Base-by-base conservation (phyloP, 2,113 vertebrate species). In the Mus spicilegus region DNA sequence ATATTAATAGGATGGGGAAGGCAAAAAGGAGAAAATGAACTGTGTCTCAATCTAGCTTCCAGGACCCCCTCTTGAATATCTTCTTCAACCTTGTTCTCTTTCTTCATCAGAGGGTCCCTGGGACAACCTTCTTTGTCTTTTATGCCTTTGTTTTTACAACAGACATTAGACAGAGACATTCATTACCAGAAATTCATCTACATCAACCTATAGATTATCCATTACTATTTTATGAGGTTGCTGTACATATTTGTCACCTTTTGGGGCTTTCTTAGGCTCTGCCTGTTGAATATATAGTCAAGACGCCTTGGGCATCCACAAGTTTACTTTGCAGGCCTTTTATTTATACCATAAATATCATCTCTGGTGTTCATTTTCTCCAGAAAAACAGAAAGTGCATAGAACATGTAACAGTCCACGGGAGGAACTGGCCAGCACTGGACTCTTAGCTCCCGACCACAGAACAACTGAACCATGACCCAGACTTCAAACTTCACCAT, bases 41-140 rank as follows among this genome's bases (percentile, higher is more conserved):
- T 73, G 22, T 56, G 81, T 65, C 82, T 93, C 61, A 85, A 39
- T 26, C 58, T 77, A 49, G 42, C 28, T 90, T 90, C 51, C n/a
- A 90, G n/a, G 56, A 67, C 26, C 73, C 42, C 14, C 56, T 94
- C n/a, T 85, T 85, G 65, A 46, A 90, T 7, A 20, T 92, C 81
- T n/a, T 56, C 42, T 20, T 54, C 17, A 22, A 46, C 19, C 86
- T 76, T 84, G 17, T 36, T 77, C 28, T 89, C 73, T 69, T 73
- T 89, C 73, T 78, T 73, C 39, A n/a, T 77, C 69, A 63, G 22
- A 90, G 39, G 3, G n/a, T 51, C 77, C 49, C 36, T 93, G 82
- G 61, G 42, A 56, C 73, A 91, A 70, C 75, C 56, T 84, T 81
- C 51, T 93, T 75, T 88, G 77, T 95, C 19, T n/a, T 92, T 93